Conservation (phyloP, 1,140 invertebrate species). For the Epicauta chinensis region DNA sequence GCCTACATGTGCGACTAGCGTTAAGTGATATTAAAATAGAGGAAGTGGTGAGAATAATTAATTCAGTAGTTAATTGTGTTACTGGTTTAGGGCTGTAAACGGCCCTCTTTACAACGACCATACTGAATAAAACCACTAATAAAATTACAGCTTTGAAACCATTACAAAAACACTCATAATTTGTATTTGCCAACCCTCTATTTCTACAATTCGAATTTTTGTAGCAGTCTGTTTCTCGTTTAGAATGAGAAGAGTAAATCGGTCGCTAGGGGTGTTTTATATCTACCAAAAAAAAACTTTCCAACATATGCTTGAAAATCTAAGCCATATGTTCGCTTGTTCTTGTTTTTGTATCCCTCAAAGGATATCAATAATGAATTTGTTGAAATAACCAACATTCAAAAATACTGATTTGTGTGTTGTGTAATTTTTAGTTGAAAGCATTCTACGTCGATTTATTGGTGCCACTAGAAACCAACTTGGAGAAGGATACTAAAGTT, state of each 20-base stretch:
- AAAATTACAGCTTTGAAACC: slow-evolving; percentile 14
- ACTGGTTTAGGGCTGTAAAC: slow-evolving; percentile 15
- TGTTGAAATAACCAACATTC: too few species aligned
- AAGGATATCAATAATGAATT: too few species aligned
- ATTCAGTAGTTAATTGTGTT: slow-evolving; percentile 23
- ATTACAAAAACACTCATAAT: slow-evolving; percentile 1
- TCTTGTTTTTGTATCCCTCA: not conserved
- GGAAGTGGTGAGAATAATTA: slow-evolving; percentile 13
- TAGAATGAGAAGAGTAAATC: too few species aligned
- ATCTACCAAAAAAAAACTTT: too few species aligned
- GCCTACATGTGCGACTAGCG: not conserved
- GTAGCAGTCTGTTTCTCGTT: too few species aligned
- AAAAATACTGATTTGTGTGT: too few species aligned
- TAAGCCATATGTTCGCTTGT: not conserved
- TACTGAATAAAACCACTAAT: slow-evolving; percentile 19
- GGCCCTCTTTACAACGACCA: slow-evolving; percentile 10
- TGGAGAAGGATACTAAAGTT: slow-evolving; percentile 90
- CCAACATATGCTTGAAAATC: not conserved
- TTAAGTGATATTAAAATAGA: slow-evolving; percentile 21
- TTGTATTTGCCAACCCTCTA: not conserved
- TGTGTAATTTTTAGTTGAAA: slow-evolving; percentile 67
- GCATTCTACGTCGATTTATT: slow-evolving; percentile 90
- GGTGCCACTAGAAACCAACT: slow-evolving; percentile 84
- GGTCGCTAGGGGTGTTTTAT: too few species aligned
- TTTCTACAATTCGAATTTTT: too few species aligned